A percentile compares a stretch with the other conserved stretches of the same genome.
Conservation (phyloP, 1,140 invertebrate genomes). For the Hyphantria cunea region DNA sequence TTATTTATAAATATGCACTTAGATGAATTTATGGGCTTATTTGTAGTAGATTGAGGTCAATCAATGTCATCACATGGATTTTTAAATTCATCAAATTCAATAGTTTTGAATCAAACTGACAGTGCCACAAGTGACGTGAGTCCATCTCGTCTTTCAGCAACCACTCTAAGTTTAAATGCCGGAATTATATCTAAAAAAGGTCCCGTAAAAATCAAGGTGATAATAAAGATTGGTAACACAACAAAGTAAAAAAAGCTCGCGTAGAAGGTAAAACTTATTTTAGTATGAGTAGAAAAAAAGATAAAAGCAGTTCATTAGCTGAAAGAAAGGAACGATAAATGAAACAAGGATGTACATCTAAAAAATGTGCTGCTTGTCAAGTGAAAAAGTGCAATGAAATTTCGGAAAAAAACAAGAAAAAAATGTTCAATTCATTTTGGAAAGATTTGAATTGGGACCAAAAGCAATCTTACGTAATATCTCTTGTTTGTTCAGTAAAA, state of each 20-base stretch:
- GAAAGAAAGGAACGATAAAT: background rate
- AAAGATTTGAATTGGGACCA: constrained; percentile 3
- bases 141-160: background rate
- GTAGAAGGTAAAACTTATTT: constrained; percentile 1
- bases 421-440: constrained; percentile 1
- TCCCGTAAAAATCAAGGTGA: constrained; percentile 3
- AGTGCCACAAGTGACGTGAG: background rate
- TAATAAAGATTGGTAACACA: background rate
- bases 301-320: background rate
- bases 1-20: background rate
- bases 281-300: constrained; percentile 1
- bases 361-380: constrained; percentile 1
- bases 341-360: background rate
- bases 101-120: background rate
- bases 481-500: background rate
- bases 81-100: background rate
- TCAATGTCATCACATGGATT: constrained; percentile 1
- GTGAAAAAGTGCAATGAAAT: constrained; percentile 1
- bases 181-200: constrained; percentile 3
- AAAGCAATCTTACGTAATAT: constrained; percentile 2
- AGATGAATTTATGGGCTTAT: background rate
- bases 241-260: constrained; percentile 3
- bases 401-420: background rate
- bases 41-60: background rate
- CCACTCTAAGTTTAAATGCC: background rate